Conservation (phyloP, 2,797 vertebrate genomes). For the Phalloptychus januarius region DNA sequence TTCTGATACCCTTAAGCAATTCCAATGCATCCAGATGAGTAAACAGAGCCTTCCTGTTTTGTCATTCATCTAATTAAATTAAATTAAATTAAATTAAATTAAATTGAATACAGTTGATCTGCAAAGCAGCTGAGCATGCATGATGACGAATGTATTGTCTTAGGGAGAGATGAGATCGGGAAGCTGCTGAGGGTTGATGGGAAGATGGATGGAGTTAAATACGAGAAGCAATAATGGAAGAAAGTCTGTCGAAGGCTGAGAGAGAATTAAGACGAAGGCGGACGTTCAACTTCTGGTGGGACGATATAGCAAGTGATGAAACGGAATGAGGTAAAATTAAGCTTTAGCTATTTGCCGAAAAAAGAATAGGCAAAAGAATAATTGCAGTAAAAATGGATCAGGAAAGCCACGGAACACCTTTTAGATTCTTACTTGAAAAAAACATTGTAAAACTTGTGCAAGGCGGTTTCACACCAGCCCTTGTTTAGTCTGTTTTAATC, state of each 20-base stretch:
- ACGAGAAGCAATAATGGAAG: neutral
- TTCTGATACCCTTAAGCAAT: neutral
- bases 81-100: neutral
- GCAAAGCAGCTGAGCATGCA: neutral
- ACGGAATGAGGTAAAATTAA: neutral
- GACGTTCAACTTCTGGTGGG: neutral
- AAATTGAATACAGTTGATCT: neutral
- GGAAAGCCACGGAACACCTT: neutral
- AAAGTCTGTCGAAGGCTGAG: neutral
- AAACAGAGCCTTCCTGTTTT: neutral
- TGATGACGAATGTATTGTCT: neutral
- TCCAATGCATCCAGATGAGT: neutral
- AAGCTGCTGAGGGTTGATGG: neutral
- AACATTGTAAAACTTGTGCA: neutral
- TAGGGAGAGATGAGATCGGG: neutral
- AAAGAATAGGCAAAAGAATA: neutral
- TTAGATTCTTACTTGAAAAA: neutral
- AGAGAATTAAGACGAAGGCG: neutral
- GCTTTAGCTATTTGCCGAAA: neutral
- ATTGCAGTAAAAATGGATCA: neutral
- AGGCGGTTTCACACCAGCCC: neutral
- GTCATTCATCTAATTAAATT: neutral
- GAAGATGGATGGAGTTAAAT: neutral
- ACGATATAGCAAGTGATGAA: neutral
- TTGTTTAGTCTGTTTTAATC: neutral